A percentile compares a stretch with the other conserved stretches of the same genome.
phyloP scores from a whole-genome alignment of 2,888 invertebrate genomes.

The Spisula subtruncata region DNA sequence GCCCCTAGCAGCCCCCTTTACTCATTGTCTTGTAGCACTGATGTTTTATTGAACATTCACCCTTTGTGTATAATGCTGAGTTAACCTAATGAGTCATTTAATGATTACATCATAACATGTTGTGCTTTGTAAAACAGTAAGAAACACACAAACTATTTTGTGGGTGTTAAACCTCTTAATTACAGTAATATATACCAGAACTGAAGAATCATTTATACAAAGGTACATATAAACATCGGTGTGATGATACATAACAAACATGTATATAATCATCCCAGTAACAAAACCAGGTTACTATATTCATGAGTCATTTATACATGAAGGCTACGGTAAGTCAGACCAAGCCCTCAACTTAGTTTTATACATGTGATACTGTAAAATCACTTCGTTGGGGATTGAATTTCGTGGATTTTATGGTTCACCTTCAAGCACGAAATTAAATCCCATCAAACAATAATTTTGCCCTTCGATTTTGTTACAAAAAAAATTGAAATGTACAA shows the following conservation, averaged over 20 bases:
- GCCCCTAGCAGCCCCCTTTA: background rate
- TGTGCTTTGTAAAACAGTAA: background rate
- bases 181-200: no score
- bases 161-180: no score
- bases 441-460: no score
- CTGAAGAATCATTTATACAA: background rate
- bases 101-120: background rate
- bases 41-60: background rate
- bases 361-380: no score
- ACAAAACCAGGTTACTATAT: background rate
- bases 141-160: no score
- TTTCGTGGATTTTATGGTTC: no score
- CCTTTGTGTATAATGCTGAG: background rate
- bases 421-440: no score
- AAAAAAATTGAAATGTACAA: no score
- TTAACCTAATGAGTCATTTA: background rate
- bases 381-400: no score
- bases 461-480: no score
- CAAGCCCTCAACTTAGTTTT: background rate
- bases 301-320: background rate
- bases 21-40: background rate
- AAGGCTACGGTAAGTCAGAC: background rate
- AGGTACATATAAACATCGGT: background rate
- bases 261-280: background rate
- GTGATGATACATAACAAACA: no score